Conservation (phyloP, 2,113 vertebrate genomes). For the Anarrhichthys ocellatus region DNA sequence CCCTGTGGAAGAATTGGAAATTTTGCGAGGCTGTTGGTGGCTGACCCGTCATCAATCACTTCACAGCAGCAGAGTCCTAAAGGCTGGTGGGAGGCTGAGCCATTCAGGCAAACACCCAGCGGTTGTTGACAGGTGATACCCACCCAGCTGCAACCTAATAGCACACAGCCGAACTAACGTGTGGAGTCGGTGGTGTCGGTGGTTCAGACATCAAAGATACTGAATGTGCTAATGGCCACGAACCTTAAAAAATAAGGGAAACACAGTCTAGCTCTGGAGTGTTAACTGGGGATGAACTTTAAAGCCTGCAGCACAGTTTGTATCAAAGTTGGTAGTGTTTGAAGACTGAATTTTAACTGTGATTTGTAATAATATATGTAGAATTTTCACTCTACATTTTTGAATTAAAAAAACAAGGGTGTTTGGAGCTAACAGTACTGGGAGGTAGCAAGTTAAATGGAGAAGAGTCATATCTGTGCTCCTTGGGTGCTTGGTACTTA, state of each 20-base stretch:
- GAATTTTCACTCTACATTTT: background rate
- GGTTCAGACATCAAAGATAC: constrained; percentile 40
- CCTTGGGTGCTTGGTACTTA: too few relatives aligned
- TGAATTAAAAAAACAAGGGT: background rate
- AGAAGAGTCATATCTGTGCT: background rate
- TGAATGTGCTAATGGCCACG: constrained; percentile 10
- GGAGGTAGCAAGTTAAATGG: background rate
- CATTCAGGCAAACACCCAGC: constrained; percentile 52
- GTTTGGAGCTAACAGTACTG: background rate
- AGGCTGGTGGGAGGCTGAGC: constrained; percentile 60
- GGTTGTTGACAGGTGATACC: constrained; percentile 78
- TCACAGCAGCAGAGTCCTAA: constrained; percentile 64
- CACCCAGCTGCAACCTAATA: constrained; percentile 62
- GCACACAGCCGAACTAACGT: constrained; percentile 54
- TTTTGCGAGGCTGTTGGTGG: constrained; percentile 75
- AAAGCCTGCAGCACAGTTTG: constrained; percentile 11
- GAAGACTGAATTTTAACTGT: background rate
- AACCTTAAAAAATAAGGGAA: constrained; percentile 20
- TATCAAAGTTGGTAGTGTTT: background rate
- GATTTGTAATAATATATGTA: background rate
- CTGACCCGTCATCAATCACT: constrained; percentile 87
- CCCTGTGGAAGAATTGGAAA: constrained; percentile 83
- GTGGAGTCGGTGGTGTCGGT: constrained; percentile 51
- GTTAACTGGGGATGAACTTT: constrained; percentile 31
- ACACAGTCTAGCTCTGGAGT: background rate